Percentiles rank a stretch among this genome's conserved stretches.
Evolutionary conservation across 2,888 invertebrate genomes (phyloP).

Genomic region (Lamellibrachia columna): DNA sequence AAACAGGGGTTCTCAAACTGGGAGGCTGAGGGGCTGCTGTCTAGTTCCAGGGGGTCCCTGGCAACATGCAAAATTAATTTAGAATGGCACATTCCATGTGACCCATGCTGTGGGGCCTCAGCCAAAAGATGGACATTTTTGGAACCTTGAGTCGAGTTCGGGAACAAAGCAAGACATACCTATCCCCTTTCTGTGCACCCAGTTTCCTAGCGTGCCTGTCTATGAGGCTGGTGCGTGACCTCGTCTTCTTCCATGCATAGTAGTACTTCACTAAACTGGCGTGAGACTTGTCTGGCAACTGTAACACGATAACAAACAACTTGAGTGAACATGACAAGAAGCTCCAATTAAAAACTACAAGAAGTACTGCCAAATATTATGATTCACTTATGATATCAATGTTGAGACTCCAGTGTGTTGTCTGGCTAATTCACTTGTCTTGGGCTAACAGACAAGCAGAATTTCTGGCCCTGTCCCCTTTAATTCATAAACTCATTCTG

Average conservation of each 20-base stretch:
- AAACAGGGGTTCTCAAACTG: not conserved
- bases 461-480: too few relatives aligned
- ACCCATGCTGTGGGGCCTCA: too few relatives aligned
- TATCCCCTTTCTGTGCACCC: constrained; percentile 27
- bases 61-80: too few relatives aligned
- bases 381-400: not conserved
- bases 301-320: constrained; percentile 39
- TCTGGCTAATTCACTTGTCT: too few relatives aligned
- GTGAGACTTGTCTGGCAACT: constrained; percentile 97
- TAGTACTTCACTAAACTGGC: constrained; percentile 96
- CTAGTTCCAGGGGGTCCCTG: too few relatives aligned
- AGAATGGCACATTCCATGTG: too few relatives aligned
- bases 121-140: not conserved
- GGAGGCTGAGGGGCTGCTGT: too few relatives aligned
- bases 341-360: not conserved
- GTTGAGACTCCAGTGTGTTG: too few relatives aligned
- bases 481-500: too few relatives aligned
- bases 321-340: not conserved
- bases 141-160: not conserved
- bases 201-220: constrained; percentile 76
- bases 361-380: not conserved
- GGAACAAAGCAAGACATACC: not conserved
- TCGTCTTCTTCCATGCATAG: constrained; percentile 97
- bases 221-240: constrained; percentile 91
- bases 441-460: too few relatives aligned